Percentiles rank a stretch among this genome's conserved stretches.
Evolutionary conservation across 2,113 vertebrate genomes (phyloP).

Genomic region (Taxidea taxus): DNA sequence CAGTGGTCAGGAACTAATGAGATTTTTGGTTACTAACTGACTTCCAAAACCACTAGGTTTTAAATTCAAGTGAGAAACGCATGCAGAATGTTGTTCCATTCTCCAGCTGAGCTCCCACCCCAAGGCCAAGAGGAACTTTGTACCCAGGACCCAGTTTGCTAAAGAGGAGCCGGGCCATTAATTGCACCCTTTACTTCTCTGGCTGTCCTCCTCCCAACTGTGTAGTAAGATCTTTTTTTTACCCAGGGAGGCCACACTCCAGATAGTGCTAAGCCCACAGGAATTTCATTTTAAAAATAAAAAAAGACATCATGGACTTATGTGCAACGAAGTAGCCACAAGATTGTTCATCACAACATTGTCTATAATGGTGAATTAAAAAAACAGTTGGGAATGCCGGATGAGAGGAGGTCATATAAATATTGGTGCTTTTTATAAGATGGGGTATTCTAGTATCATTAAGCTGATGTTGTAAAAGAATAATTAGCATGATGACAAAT

Average conservation of each 20-base stretch:
- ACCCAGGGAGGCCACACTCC: not conserved
- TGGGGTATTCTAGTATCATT: not conserved
- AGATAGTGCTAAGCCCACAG: constrained; percentile 6
- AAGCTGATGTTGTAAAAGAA: not conserved
- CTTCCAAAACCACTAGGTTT: not conserved
- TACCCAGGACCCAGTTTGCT: not conserved
- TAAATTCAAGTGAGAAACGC: not conserved
- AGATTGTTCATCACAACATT: not conserved
- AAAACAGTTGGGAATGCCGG: not conserved
- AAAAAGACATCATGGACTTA: constrained; percentile 3
- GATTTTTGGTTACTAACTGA: not conserved
- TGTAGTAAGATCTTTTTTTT: constrained; percentile 35
- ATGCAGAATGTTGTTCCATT: not conserved
- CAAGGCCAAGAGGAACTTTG: no score
- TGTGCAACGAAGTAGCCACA: constrained; percentile 10
- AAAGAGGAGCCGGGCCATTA: not conserved
- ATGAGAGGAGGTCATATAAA: not conserved
- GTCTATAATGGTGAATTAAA: not conserved
- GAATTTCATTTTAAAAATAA: constrained; percentile 64
- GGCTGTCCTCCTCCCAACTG: not conserved
- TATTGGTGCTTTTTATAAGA: not conserved
- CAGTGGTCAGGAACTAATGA: not conserved
- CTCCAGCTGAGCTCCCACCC: not conserved
- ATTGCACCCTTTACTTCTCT: not conserved
- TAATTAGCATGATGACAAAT: not conserved